phyloP scores from a whole-genome alignment of 1,140 invertebrate genomes.

The Cydia fagiglandana region DNA sequence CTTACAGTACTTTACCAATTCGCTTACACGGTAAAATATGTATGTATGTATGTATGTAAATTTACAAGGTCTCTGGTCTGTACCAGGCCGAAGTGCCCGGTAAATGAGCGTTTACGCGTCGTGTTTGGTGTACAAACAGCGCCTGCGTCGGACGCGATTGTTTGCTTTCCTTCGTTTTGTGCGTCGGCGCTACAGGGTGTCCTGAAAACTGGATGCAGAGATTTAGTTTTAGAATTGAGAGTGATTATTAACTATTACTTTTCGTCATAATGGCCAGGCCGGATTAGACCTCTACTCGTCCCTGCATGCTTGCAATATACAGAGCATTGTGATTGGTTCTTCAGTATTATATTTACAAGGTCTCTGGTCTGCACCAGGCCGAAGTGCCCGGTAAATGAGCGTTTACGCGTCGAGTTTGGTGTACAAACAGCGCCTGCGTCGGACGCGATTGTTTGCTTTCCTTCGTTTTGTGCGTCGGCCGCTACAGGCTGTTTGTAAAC shows the following conservation, averaged over 20 bases:
- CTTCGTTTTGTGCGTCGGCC: background rate
- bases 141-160: slow-evolving; percentile 25
- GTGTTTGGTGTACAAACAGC: slow-evolving; percentile 17
- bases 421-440: slow-evolving; percentile 22
- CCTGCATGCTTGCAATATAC: no score
- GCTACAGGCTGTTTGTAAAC: slow-evolving; percentile 1
- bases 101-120: slow-evolving; percentile 1
- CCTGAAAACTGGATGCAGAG: background rate
- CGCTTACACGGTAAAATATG: no score
- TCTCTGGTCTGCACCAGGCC: background rate
- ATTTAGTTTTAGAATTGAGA: no score
- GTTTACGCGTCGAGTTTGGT: background rate
- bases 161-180: slow-evolving; percentile 13
- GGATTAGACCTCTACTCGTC: no score
- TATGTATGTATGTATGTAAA: no score
- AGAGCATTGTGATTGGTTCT: no score
- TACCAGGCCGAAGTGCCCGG: background rate
- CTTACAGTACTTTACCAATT: no score
- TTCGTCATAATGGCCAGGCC: no score
- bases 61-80: no score
- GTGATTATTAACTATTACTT: no score
- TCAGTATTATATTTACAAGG: no score
- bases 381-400: slow-evolving; percentile 15
- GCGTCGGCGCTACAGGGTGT: background rate
- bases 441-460: slow-evolving; percentile 17